Conservation (phyloP, 2,888 invertebrate genomes). For the Melieria crassipennis region DNA sequence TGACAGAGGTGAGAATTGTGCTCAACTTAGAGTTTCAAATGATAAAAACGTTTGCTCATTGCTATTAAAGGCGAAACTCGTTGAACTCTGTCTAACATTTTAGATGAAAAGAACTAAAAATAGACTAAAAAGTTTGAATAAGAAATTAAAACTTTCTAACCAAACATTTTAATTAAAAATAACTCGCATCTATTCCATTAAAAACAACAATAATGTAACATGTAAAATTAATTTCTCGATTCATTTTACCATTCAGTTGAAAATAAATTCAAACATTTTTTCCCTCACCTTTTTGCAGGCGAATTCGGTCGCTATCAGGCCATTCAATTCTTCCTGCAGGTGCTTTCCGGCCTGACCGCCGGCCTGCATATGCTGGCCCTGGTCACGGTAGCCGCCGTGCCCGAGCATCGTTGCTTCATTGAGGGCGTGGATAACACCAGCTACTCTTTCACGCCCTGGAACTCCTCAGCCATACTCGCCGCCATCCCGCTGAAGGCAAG, state of each 20-base stretch:
- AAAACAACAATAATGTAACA: no score
- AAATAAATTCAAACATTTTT: background rate
- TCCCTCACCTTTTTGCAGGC: constrained; percentile 67
- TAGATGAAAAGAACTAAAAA: no score
- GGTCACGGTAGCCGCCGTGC: constrained; percentile 83
- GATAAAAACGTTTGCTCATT: no score
- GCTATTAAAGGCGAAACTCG: no score
- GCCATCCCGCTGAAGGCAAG: constrained; percentile 70
- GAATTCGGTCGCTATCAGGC: constrained; percentile 86
- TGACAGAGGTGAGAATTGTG: no score
- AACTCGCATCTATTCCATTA: no score
- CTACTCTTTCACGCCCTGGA: constrained; percentile 68
- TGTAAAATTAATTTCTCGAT: background rate
- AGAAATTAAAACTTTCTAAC: no score
- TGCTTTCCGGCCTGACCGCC: constrained; percentile 80
- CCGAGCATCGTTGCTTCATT: constrained; percentile 72
- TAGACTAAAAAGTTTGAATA: no score
- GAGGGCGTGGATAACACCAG: constrained; percentile 69
- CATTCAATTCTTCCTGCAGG: constrained; percentile 80
- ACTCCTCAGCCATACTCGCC: constrained; percentile 67
- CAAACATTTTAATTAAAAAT: no score
- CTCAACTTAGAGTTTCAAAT: no score
- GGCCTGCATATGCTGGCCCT: constrained; percentile 83
- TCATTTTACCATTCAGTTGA: background rate
- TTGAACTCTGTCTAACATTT: no score